A percentile compares a stretch with the other conserved stretches of the same genome.
Conservation (phyloP, 1,140 invertebrate species). For the Euura lappo region DNA sequence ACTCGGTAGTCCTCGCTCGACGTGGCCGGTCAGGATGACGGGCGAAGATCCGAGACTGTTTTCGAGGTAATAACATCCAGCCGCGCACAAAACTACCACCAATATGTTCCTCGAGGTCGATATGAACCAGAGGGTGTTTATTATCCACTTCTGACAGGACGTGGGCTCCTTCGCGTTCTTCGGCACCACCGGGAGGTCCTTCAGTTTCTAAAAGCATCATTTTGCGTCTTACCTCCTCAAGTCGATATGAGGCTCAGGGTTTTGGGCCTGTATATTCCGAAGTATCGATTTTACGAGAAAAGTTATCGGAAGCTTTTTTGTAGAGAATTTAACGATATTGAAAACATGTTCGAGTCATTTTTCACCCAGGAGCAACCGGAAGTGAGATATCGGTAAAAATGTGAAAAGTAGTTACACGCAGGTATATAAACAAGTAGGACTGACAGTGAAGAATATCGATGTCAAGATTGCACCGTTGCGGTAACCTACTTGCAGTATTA, state of each 20-base stretch:
- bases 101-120: slow-evolving; percentile 81
- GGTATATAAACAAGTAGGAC: slow-evolving; percentile 11
- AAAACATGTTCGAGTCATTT: no score
- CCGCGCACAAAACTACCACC: slow-evolving; percentile 73
- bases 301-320: not conserved
- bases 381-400: no score
- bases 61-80: slow-evolving; percentile 70
- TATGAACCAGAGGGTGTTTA: slow-evolving; percentile 72
- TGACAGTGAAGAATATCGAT: no score
- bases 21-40: slow-evolving; percentile 73
- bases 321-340: no score
- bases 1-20: slow-evolving; percentile 73
- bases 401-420: slow-evolving; percentile 13
- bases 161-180: slow-evolving; percentile 55
- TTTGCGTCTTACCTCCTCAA: no score
- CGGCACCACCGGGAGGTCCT: slow-evolving; percentile 68
- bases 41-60: slow-evolving; percentile 64
- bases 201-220: slow-evolving; percentile 67
- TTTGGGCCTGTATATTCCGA: no score
- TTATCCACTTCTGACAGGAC: slow-evolving; percentile 51
- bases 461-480: no score
- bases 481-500: no score
- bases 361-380: no score
- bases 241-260: no score
- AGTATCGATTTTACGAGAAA: slow-evolving; percentile 2